Evolutionary conservation across 2,797 vertebrate genomes (phyloP).

Genomic region (Leptatherina wallacei): DNA sequence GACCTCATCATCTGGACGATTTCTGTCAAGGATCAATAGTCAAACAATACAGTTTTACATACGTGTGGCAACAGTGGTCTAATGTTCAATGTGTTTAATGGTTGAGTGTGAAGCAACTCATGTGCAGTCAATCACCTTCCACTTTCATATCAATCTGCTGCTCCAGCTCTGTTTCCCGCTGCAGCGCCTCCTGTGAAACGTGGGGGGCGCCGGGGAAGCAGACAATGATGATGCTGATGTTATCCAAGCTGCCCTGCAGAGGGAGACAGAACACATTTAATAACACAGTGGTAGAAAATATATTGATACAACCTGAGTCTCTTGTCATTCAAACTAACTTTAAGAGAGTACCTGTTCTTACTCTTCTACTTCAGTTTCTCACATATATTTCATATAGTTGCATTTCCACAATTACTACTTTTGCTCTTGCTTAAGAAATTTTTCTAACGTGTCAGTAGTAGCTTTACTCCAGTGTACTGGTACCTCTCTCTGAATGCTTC

Average conservation of each 20-base stretch:
- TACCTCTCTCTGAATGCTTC: too few relatives aligned
- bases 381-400: too few relatives aligned
- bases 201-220: constrained; percentile 84
- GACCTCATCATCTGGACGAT: constrained; percentile 75
- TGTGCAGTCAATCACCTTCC: constrained; percentile 70
- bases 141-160: constrained; percentile 82
- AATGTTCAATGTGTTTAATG: background rate
- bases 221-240: constrained; percentile 88
- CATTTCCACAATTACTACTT: too few relatives aligned
- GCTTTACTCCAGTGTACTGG: too few relatives aligned
- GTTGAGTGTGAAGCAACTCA: background rate
- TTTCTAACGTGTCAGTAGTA: too few relatives aligned
- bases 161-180: constrained; percentile 80
- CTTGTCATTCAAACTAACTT: background rate
- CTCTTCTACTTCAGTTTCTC: background rate
- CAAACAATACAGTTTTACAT: background rate
- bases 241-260: constrained; percentile 88
- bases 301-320: background rate
- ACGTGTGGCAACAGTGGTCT: too few relatives aligned
- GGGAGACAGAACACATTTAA: constrained; percentile 38
- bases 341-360: background rate
- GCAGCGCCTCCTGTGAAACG: constrained; percentile 82
- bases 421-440: too few relatives aligned
- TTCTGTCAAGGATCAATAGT: constrained; percentile 65
- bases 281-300: background rate